A percentile compares a stretch with the other conserved stretches of the same genome.
These are phyloP conservation scores for Chiloscyllium punctatum DNA, from an alignment of 2,797 vertebrate species.

Conservation along the genomic window DNA sequence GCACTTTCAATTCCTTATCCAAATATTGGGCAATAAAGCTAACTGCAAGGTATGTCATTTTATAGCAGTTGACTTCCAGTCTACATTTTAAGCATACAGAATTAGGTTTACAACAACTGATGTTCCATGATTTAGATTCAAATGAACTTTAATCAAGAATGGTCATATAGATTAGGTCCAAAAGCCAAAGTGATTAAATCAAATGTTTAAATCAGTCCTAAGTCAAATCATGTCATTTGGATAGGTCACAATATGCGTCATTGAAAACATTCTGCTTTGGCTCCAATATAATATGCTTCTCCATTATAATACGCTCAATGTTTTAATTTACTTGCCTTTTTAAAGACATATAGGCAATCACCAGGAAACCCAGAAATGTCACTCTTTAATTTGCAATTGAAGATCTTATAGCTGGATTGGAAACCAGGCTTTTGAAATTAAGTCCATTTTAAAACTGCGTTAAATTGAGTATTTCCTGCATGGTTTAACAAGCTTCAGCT, in stretches of 20 bases:
- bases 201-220: not conserved
- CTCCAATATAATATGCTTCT: not conserved
- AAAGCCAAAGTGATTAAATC: not conserved
- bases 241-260: not conserved
- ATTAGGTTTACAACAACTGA: not conserved
- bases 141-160: not conserved
- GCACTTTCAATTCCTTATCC: not conserved
- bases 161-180: not conserved
- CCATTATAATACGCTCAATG: not conserved
- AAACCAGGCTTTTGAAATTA: not conserved
- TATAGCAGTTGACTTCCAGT: not conserved
- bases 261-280: not conserved
- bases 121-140: not conserved
- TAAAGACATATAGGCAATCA: not conserved
- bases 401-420: not conserved
- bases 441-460: not conserved
- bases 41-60: not conserved
- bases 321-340: not conserved
- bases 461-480: not conserved
- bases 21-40: not conserved
- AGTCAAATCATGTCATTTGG: not conserved
- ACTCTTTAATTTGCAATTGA: not conserved
- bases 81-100: not conserved
- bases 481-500: slow-evolving; percentile 9
- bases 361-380: not conserved